Percentiles rank a stretch among this genome's conserved stretches.
Conservation (phyloP, 2,888 invertebrate genomes). For the Pheosia tremula region DNA sequence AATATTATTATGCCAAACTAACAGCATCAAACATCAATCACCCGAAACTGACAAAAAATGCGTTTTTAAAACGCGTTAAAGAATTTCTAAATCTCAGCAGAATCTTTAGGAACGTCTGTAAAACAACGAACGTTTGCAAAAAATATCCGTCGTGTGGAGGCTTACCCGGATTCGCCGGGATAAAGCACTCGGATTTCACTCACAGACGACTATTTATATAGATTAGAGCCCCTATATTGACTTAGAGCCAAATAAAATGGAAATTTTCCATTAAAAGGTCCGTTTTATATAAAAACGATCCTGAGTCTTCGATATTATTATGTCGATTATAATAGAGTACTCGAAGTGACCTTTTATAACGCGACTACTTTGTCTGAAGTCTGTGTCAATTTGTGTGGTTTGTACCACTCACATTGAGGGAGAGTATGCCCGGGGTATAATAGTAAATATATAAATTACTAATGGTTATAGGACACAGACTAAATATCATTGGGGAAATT, state of each 20-base stretch:
- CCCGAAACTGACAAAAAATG: background rate
- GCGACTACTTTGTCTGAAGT: background rate
- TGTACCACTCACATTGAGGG: no score
- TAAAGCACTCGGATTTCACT: constrained; percentile 22
- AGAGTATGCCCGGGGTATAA: no score
- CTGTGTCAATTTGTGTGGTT: background rate
- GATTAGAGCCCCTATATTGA: constrained; percentile 31
- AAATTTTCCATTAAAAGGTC: constrained; percentile 12
- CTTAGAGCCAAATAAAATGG: constrained; percentile 23
- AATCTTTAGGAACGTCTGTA: constrained; percentile 15
- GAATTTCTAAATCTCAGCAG: constrained; percentile 18
- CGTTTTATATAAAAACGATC: constrained; percentile 2
- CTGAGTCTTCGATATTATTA: background rate
- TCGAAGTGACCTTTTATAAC: background rate
- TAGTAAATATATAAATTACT: no score
- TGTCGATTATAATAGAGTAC: background rate
- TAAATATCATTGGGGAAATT: no score
- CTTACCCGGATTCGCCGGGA: constrained; percentile 18
- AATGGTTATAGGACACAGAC: no score
- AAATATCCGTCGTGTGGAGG: constrained; percentile 23
- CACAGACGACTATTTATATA: constrained; percentile 33
- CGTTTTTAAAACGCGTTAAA: background rate
- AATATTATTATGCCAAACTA: no score
- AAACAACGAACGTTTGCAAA: constrained; percentile 21
- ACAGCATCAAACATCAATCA: background rate